Percentiles rank a stretch among this genome's conserved stretches.
Conservation (phyloP, 2,113 vertebrate genomes). For the Rafetus swinhoei region DNA sequence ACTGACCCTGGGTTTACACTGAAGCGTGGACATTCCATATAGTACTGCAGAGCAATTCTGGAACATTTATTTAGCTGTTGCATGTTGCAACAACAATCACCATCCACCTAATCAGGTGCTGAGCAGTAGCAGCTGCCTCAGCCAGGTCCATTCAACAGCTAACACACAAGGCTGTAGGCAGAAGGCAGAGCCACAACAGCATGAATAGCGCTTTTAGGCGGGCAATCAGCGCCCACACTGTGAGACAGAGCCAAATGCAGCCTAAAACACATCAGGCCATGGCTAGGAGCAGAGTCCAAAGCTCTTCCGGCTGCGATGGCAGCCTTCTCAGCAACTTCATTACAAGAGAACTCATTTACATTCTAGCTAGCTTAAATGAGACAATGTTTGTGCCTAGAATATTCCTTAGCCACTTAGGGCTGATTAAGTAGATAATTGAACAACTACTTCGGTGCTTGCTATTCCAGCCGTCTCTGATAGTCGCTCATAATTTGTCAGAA, state of each 20-base stretch:
- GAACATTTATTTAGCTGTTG: neutral
- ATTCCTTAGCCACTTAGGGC: neutral
- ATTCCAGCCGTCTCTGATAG: neutral
- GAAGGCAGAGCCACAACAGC: neutral
- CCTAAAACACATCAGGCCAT: neutral
- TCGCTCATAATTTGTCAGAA: neutral
- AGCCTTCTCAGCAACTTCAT: neutral
- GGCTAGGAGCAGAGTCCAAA: neutral
- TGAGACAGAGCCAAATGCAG: neutral
- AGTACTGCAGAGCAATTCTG: neutral
- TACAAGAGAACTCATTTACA: neutral
- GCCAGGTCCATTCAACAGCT: neutral
- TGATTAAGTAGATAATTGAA: neutral
- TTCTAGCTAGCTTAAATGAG: neutral
- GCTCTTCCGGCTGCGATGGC: neutral
- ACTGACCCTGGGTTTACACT: neutral
- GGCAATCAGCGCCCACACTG: neutral
- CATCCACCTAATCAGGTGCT: neutral
- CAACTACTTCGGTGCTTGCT: accelerated
- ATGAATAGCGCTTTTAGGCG: neutral
- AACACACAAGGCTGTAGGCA: neutral
- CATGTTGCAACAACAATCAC: accelerated
- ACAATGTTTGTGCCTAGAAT: neutral
- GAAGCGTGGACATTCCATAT: neutral
- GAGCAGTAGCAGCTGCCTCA: neutral